phyloP scores from a whole-genome alignment of 2,113 vertebrate species.

The Eublepharis macularius region DNA sequence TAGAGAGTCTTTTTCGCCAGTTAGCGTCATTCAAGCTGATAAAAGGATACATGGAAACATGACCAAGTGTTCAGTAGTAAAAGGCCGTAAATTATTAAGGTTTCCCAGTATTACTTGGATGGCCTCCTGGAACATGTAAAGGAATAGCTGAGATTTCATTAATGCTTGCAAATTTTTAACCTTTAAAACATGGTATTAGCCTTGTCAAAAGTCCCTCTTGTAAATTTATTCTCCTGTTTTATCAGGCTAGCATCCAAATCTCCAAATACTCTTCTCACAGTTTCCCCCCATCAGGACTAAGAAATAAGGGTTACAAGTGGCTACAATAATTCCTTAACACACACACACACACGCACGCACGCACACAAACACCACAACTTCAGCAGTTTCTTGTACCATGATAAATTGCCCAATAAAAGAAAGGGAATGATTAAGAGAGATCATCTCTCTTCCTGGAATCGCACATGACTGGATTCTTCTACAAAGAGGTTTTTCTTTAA shows the following conservation, averaged over 20 bases:
- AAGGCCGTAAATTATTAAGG: constrained; percentile 72
- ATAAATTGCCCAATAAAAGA: neutral
- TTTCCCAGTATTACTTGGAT: constrained; percentile 78
- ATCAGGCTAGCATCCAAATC: neutral
- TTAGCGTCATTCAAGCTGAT: neutral
- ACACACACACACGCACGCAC: too few relatives aligned
- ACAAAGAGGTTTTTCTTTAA: neutral
- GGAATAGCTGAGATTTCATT: neutral
- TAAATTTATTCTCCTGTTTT: neutral
- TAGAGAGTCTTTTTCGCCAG: neutral
- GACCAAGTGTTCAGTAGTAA: constrained; percentile 75
- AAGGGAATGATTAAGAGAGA: neutral
- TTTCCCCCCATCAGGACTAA: neutral
- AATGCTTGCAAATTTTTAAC: neutral
- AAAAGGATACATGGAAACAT: constrained; percentile 83
- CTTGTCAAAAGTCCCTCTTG: neutral
- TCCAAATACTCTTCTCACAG: neutral
- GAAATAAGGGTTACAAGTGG: neutral
- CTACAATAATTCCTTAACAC: neutral
- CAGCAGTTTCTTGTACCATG: neutral
- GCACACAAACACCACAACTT: too few relatives aligned
- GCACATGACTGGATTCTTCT: neutral
- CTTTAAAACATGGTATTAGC: neutral
- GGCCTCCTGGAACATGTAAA: constrained; percentile 69
- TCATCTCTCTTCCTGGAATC: neutral